Percentiles rank a stretch among this genome's conserved stretches.
Evolutionary conservation across 2,113 vertebrate genomes (phyloP).

Genomic region (Oryzias woworae): DNA sequence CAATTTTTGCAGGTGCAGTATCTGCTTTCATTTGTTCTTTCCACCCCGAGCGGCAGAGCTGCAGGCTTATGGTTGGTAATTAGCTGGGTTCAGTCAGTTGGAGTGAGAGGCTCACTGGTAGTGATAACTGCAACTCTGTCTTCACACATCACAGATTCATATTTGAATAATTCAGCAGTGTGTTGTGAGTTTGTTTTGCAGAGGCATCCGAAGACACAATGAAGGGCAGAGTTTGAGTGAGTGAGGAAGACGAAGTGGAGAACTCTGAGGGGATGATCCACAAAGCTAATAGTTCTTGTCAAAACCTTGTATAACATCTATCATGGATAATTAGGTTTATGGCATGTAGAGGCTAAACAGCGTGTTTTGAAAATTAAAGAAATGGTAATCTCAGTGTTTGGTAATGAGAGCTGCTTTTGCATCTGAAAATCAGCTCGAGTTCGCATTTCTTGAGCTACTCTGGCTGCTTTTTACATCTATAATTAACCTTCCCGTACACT

Average conservation of each 20-base stretch:
- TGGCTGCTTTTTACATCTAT: constrained; percentile 23
- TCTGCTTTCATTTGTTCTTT: constrained; percentile 25
- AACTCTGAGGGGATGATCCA: constrained; percentile 48
- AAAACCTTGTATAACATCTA: constrained; percentile 59
- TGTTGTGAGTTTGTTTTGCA: constrained; percentile 71
- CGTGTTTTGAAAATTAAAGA: constrained; percentile 53
- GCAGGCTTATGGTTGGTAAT: constrained; percentile 52
- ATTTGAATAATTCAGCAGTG: constrained; percentile 74
- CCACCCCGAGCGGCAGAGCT: constrained; percentile 30
- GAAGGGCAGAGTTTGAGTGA: constrained; percentile 35
- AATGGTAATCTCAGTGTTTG: constrained; percentile 13
- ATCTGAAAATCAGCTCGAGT: constrained; percentile 17
- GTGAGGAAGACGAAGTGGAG: constrained; percentile 32
- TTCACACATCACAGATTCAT: constrained; percentile 71
- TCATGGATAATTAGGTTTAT: constrained; percentile 58
- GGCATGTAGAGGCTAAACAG: constrained; percentile 49
- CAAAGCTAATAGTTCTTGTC: constrained; percentile 60
- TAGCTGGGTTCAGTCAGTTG: constrained; percentile 59
- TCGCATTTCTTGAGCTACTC: constrained; percentile 8
- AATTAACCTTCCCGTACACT: constrained; percentile 33
- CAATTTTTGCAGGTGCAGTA: constrained; percentile 31
- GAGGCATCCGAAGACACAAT: constrained; percentile 53
- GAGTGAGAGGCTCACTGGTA: constrained; percentile 39
- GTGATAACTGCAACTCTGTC: constrained; percentile 48
- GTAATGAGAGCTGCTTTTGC: constrained; percentile 20